Evolutionary conservation across 2,888 invertebrate genomes (phyloP), one percentile per base, ranked within the genome.

Genomic region (Ornithoptera alexandrae): DNA sequence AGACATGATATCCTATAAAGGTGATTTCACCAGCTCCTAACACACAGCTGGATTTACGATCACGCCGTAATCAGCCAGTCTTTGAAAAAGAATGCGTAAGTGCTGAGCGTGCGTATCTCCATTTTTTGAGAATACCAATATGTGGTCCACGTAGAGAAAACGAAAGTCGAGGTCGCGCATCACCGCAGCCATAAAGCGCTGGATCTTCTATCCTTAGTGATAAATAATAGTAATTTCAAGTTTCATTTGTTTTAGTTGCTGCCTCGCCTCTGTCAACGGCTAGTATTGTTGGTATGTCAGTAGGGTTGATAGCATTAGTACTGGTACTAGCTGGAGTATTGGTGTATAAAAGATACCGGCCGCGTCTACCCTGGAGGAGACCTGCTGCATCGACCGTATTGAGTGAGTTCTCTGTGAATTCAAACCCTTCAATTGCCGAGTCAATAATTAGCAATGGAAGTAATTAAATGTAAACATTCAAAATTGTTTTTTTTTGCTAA

Each of bases 251-350:
- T 65, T 15, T 39, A 66, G 66, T 36, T 62, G 56, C 64, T 3
- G n/a, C 56, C 6, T 62, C 71, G 17, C 75, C 74, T 3, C 75
- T 73, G 6, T 80, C 79, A 7, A 81, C 70, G 69, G 90, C 89
- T 2, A 83, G 86, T 3, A 81, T 89, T 22, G 76, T 83, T 12
- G 90, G 88, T 0, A 82, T 84, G 81, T 73, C 79, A 1, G 74
- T 81, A 1, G 87, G 87, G 0, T 22, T 82, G 0, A 67, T 74
- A 1, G 71, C 77, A 0, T 62, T 89, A 8, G 70, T 78, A 0
- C 42, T 81, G 0, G 68, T 82, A 0, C 71, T 91, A 8, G 79
- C 73, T 3, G 84, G 81, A 15, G 74, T 78, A 5, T 46, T 87
- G 3, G 75, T 80, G 72, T 82, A 84, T 73, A 85, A 74, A 68